Conservation (phyloP, 2,797 vertebrate species). For the Paedocypris micromegethes region DNA sequence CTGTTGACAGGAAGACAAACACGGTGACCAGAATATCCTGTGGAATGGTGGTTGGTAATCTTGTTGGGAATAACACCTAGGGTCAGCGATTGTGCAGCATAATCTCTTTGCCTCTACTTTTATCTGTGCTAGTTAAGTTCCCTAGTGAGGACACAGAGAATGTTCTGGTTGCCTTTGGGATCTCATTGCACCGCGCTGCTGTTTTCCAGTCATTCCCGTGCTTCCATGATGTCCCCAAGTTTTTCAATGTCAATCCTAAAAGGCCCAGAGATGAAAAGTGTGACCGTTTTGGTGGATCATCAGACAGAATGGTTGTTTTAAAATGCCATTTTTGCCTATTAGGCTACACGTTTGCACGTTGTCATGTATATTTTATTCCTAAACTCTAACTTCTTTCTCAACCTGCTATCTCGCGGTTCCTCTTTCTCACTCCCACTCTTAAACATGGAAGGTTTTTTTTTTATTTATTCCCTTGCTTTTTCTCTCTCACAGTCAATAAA, state of each 20-base stretch:
- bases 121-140: too few species aligned
- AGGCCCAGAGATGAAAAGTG: constrained; percentile 63
- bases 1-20: constrained; percentile 17
- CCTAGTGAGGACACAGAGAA: too few species aligned
- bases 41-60: too few species aligned
- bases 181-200: background rate
- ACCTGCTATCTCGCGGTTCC: constrained; percentile 65
- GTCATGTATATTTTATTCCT: constrained; percentile 61
- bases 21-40: too few species aligned
- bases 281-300: constrained; percentile 59
- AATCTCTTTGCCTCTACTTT: too few species aligned
- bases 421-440: constrained; percentile 73
- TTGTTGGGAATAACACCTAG: too few species aligned
- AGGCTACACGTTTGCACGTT: constrained; percentile 72
- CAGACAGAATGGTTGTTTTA: constrained; percentile 65
- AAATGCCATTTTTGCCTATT: constrained; percentile 69
- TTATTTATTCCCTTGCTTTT: constrained; percentile 45
- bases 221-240: background rate
- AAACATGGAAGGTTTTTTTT: constrained; percentile 66
- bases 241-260: constrained; percentile 61
- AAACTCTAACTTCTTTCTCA: constrained; percentile 61
- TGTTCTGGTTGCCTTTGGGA: constrained; percentile 1
- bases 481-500: constrained; percentile 86
- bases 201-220: background rate
- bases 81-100: too few species aligned